Base-by-base conservation (phyloP, 2,113 vertebrate species). In the Amphiprion ocellaris region DNA sequence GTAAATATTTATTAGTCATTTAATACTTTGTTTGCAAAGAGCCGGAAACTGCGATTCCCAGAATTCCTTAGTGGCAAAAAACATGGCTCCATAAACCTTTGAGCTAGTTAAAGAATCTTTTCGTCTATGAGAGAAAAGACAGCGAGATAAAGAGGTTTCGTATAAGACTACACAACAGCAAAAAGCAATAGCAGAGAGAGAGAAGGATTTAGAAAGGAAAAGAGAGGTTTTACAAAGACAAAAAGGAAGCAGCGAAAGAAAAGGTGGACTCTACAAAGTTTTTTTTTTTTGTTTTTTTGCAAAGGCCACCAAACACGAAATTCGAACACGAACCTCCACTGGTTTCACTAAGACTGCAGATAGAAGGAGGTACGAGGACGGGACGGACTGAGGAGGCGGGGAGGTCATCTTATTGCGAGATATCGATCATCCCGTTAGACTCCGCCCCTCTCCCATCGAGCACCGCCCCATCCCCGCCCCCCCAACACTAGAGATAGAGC, bases 91-190 rank as follows among this genome's bases (percentile, higher is more conserved):
- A 95, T 97, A 96, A 94, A 97, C 97, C 97, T 97, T 97, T 98
- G 96, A 97, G 97, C 96, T 97, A 97, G 97, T 98, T 98, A 96
- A 83, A 97, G 96, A 97, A 96, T 97, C 96, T 98, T 98, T 97
- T 97, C 82, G 95, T 97, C 96, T 97, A 96, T 97, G 96, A 98
- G 96, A 97, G 94, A 92, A 91, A 90, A 90, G 91, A 92, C 82
- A 81, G 84, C 79, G 83, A 90, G 89, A 92, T 91, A 92, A 94
- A 93, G 93, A 95, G 94, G 89, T 92, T 89, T 95, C 9, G 96
- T 93, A 83, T 91, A 87, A 96, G 95, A 96, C 96, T 96, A 97
- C 97, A 98, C 97, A 95, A 97, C 97, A 97, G 97, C 97, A 96
- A 98, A 97, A 99, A 98, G 97, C 96, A 97, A 99, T 90, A 96